Evolutionary conservation across 2,113 vertebrate genomes (phyloP).

Genomic region (Phaethornis superciliosus): DNA sequence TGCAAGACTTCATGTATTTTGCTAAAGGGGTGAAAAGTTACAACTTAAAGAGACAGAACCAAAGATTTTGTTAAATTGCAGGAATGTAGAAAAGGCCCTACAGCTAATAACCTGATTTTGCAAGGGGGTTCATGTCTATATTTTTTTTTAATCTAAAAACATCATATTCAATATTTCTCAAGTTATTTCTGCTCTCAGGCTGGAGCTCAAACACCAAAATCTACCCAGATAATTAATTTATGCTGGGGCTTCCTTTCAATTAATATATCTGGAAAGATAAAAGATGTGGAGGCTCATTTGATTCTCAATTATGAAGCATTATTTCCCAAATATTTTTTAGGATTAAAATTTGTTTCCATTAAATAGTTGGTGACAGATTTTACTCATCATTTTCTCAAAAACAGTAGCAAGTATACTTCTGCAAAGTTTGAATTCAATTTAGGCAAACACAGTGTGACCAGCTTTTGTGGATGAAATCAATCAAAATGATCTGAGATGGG

Average conservation of each 20-base stretch:
- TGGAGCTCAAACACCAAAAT: background rate
- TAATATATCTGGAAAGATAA: background rate
- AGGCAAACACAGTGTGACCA: background rate
- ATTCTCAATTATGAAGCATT: background rate
- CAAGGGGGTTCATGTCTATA: accelerated
- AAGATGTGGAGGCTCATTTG: background rate
- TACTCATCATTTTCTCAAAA: background rate
- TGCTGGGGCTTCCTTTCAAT: background rate
- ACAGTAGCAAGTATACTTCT: background rate
- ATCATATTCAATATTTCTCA: background rate
- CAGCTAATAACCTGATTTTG: background rate
- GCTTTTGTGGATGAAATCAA: background rate
- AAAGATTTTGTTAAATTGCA: background rate
- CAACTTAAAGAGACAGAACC: background rate
- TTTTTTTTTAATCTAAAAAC: background rate
- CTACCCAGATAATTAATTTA: background rate
- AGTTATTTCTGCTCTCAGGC: background rate
- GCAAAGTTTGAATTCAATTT: background rate
- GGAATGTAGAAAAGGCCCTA: background rate
- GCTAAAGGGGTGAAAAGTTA: background rate
- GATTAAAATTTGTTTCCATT: background rate
- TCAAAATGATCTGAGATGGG: background rate
- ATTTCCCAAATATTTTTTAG: background rate
- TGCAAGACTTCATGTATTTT: background rate
- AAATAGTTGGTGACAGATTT: background rate